Percentiles rank a stretch among this genome's conserved stretches.
Conservation (phyloP, 2,888 invertebrate species). For the Tetranychus piercei region DNA sequence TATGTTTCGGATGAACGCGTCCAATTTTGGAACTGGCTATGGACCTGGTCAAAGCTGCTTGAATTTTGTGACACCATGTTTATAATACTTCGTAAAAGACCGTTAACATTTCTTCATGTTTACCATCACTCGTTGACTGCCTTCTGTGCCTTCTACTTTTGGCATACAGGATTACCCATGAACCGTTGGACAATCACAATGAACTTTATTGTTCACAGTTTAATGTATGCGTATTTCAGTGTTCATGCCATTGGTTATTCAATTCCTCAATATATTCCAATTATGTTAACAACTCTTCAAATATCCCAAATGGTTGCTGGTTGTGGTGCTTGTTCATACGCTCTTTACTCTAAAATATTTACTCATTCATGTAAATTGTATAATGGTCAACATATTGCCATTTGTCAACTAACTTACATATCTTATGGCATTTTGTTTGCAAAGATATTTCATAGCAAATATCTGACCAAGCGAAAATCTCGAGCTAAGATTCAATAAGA, state of each 20-base stretch:
- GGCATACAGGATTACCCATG: constrained; percentile 35
- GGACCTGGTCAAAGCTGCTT: constrained; percentile 84
- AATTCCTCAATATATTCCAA: constrained; percentile 56
- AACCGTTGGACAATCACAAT: constrained; percentile 75
- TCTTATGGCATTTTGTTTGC: neutral
- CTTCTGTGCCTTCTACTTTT: constrained; percentile 50
- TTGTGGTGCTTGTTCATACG: constrained; percentile 35
- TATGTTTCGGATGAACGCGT: constrained; percentile 79
- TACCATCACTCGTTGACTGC: constrained; percentile 89
- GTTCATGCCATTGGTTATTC: constrained; percentile 63
- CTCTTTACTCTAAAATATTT: neutral
- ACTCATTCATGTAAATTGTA: neutral
- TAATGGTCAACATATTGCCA: neutral
- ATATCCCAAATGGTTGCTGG: constrained; percentile 84
- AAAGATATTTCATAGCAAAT: too few relatives aligned
- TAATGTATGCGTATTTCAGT: constrained; percentile 82
- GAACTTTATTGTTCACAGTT: constrained; percentile 75
- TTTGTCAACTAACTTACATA: neutral
- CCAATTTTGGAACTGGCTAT: constrained; percentile 93
- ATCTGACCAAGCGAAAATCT: too few relatives aligned
- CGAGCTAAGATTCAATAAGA: too few relatives aligned
- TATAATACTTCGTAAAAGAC: constrained; percentile 69
- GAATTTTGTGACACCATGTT: constrained; percentile 90
- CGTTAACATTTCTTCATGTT: constrained; percentile 84
- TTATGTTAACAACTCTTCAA: constrained; percentile 78